Base-by-base conservation (phyloP, 1,140 invertebrate genomes). In the Paracyclopina nana region DNA sequence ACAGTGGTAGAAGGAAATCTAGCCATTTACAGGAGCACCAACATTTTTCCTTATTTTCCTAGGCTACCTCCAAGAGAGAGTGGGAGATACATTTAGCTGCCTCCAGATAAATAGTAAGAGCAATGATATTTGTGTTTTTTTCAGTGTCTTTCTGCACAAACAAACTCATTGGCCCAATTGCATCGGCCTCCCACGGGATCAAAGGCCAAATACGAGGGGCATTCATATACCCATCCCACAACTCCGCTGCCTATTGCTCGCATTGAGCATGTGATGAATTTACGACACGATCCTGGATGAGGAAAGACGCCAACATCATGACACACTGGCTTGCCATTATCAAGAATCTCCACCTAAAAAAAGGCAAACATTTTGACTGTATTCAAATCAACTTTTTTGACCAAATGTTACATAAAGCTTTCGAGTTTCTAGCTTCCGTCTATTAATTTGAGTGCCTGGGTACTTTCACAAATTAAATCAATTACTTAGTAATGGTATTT, bases 111-210 rank as follows among this genome's bases (percentile, higher is more conserved):
- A n/a, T n/a, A n/a, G n/a, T n/a, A n/a, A n/a, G n/a, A n/a, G n/a
- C n/a, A n/a, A n/a, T n/a, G n/a, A n/a, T n/a, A n/a, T n/a, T n/a
- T n/a, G n/a, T n/a, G n/a, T n/a, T n/a, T n/a, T n/a, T n/a, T n/a
- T n/a, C n/a, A n/a, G n/a, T n/a, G n/a, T n/a, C n/a, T n/a, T n/a
- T n/a, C n/a, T n/a, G 41, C 31, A 44, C 57, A 58, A 43, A 55
- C 57, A 11, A 58, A 54, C 6, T 54, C 51, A 49, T 55, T 53
- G 9, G 79, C 77, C 81, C 81, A 86, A 61, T 86, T 86, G 60
- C 84, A 88, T 55, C 86, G 86, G 18, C 81, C 82, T 14, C 82
- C 82, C 4, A 85, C 74, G 0, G 81, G 81, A 63, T 87, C 83
- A 60, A 83, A 88, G 50, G 79, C 79, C 0, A 87, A 65, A 22